phyloP scores from a whole-genome alignment of 2,888 invertebrate genomes.

The Oxyteleia sp. region DNA sequence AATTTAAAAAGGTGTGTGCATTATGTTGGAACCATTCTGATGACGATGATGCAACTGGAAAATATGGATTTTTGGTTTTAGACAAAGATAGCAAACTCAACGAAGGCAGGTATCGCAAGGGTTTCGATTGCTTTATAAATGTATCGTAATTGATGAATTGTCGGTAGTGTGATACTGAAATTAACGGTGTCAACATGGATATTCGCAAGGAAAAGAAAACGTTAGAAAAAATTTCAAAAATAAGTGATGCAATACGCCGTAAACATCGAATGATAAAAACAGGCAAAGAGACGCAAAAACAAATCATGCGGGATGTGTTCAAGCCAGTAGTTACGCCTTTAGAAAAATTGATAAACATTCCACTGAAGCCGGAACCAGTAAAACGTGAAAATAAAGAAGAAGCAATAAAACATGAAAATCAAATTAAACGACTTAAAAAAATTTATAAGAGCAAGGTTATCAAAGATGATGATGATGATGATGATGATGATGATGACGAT shows the following conservation, averaged over 20 bases:
- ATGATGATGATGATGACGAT: background rate
- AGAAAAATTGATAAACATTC: slow-evolving; percentile 12
- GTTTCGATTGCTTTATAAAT: slow-evolving; percentile 37
- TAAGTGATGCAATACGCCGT: slow-evolving; percentile 14
- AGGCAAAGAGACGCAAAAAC: slow-evolving; percentile 1
- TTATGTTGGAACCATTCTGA: slow-evolving; percentile 42
- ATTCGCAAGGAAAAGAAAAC: slow-evolving; percentile 4
- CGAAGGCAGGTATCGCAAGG: slow-evolving; percentile 33
- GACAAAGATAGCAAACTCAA: slow-evolving; percentile 36
- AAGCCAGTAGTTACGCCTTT: slow-evolving; percentile 14
- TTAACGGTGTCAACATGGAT: background rate
- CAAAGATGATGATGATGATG: background rate
- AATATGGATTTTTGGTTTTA: slow-evolving; percentile 30
- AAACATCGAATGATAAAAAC: slow-evolving; percentile 12
- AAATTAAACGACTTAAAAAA: background rate
- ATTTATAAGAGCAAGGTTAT: background rate
- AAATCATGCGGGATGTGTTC: background rate
- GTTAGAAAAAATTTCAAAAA: slow-evolving; percentile 3
- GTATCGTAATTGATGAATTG: slow-evolving; percentile 7
- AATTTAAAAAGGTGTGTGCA: slow-evolving; percentile 61
- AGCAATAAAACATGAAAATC: background rate
- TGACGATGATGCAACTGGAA: slow-evolving; percentile 30
- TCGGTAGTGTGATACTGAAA: background rate
- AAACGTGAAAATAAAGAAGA: no score
- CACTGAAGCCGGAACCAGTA: background rate